Evolutionary conservation across 2,797 vertebrate genomes (phyloP), one percentile per base, ranked within the genome.

Genomic region (Anguilla pacifica): DNA sequence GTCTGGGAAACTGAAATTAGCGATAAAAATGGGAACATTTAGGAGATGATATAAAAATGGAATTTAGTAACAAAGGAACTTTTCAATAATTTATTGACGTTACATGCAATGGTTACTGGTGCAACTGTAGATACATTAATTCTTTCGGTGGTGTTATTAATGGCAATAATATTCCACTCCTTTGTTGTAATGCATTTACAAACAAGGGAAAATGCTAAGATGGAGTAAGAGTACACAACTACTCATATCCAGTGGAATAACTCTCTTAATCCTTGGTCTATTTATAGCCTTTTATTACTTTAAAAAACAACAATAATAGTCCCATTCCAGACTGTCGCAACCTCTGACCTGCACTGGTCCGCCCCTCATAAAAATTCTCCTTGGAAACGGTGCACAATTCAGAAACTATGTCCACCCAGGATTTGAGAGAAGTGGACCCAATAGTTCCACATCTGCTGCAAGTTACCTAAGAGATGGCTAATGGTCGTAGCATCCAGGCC

Each of bases 381-480:
- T 4, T 31, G 87, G 95, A 70, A 87, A 96, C 91, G 1, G 51
- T 7, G 35, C 90, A 19, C 22, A 89, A 3, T 61, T 85, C 59
- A 83, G 49, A 88, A 96, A 95, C 90, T 91, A 95, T 95, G 94
- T 94, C 92, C 93, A 94, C 90, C 90, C 89, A 88, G 89, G 91
- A 79, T 86, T 92, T 92, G 64, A 88, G 89, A 82, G 90, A 89
- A 77, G 86, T 11, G 4, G 83, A 72, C 70, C 83, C 89, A 89
- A 91, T 92, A 90, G 86, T 92, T 94, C 89, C 87, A 86, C 91
- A 89, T 70, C 67, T 85, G 64, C 53, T 2, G 61, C 85, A 49
- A n/a, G 90, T 93, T 88, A 89, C 92, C 92, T 11, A 85, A 89
- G 92, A 85, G 83, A 92, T 90, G 85, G 88, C 87, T 85, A 89